phyloP scores from a whole-genome alignment of 2,888 invertebrate species.

The Caenorhabditis auriculariae region DNA sequence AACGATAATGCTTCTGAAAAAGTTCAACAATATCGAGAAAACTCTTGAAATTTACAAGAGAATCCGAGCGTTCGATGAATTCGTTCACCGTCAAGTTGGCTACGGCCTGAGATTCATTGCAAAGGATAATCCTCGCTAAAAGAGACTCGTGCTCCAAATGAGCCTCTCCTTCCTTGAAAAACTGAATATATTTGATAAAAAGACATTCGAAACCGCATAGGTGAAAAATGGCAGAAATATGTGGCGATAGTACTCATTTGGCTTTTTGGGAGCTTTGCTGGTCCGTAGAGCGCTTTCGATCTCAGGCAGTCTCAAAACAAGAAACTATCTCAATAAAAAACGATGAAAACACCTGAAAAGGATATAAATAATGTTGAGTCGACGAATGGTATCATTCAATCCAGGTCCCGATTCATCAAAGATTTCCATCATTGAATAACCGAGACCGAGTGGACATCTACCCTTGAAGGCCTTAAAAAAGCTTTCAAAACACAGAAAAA shows the following conservation, averaged over 20 bases:
- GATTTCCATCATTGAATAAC: slow-evolving; percentile 21
- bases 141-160: slow-evolving; percentile 2
- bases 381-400: slow-evolving; percentile 22
- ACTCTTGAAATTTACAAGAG: slow-evolving; percentile 1
- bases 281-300: slow-evolving; percentile 8
- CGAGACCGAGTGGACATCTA: slow-evolving; percentile 15
- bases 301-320: slow-evolving; percentile 17
- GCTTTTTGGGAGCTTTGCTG: slow-evolving; percentile 15
- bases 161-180: slow-evolving; percentile 5
- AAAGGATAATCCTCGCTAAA: slow-evolving; percentile 21
- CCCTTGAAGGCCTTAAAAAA: slow-evolving; percentile 8
- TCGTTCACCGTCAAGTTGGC: slow-evolving; percentile 27
- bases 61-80: slow-evolving; percentile 7
- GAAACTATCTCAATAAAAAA: slow-evolving; percentile 8
- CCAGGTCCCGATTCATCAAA: slow-evolving; percentile 16
- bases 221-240: slow-evolving; percentile 19
- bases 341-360: slow-evolving; percentile 16
- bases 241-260: slow-evolving; percentile 16
- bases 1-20: slow-evolving; percentile 1
- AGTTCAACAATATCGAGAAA: too few relatives aligned
- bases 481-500: too few relatives aligned
- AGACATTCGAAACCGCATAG: slow-evolving; percentile 2
- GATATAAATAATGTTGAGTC: slow-evolving; percentile 34
- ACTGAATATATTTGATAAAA: too few relatives aligned
- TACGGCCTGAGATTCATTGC: slow-evolving; percentile 14